Evolutionary conservation across 1,140 invertebrate species (phyloP).

Genomic region (Listronotus oregonensis): DNA sequence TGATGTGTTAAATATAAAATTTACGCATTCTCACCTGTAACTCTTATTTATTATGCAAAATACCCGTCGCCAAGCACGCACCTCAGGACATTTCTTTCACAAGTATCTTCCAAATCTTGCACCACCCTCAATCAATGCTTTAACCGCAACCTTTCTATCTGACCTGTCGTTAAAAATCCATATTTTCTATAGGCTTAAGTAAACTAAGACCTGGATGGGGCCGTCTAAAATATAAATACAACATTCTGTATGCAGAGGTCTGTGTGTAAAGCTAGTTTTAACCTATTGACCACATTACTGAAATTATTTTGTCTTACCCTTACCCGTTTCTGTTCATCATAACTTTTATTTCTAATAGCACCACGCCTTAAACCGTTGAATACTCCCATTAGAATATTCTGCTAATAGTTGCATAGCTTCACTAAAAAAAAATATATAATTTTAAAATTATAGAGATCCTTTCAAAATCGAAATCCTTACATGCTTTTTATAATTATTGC

Average conservation of each 20-base stretch:
- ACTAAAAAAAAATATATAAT: conserved; percentile 54
- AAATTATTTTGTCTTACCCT: conserved; percentile 15
- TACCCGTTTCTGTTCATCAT: conserved; percentile 53
- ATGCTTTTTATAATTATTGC: no score
- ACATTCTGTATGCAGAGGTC: no score
- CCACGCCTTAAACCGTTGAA: conserved; percentile 75
- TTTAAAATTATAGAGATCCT: no score
- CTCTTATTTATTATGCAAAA: conserved; percentile 76
- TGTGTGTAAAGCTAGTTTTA: no score
- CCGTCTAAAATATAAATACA: conserved; percentile 63
- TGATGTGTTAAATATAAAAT: no score
- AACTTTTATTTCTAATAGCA: conserved; percentile 54
- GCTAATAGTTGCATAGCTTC: conserved; percentile 92
- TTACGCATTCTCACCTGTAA: conserved; percentile 63
- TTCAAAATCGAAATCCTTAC: no score
- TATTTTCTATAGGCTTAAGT: conserved; percentile 88
- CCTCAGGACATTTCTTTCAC: conserved; percentile 87
- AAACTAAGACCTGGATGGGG: conserved; percentile 84
- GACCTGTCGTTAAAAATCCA: conserved; percentile 77
- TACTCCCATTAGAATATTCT: conserved; percentile 86
- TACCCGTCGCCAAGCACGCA: conserved; percentile 74
- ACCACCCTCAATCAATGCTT: conserved; percentile 94
- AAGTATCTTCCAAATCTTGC: conserved; percentile 87
- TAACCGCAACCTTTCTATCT: conserved; percentile 87
- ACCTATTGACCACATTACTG: no score